Conservation (phyloP, 92 coral and sea anemone genomes). For the Hydrozoanthus gracilis region DNA sequence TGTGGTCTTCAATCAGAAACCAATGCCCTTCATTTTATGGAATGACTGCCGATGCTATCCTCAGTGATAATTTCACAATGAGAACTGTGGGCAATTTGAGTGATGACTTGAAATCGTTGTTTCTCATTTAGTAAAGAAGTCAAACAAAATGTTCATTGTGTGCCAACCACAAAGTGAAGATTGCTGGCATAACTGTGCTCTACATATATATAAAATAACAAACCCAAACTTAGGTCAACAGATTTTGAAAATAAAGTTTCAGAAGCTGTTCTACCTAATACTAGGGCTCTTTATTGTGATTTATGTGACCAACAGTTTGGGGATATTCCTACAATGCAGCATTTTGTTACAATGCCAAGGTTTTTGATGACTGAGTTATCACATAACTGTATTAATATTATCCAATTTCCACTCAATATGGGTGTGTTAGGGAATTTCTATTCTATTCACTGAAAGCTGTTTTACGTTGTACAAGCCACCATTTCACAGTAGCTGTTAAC, state of each 20-base stretch:
- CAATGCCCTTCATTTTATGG: too few species aligned
- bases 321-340: slow-evolving; percentile 49
- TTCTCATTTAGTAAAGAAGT: too few species aligned
- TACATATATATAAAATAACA: too few species aligned
- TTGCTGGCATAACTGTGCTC: neutral
- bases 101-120: too few species aligned
- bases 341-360: slow-evolving; percentile 49
- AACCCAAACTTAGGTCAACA: slow-evolving; percentile 34
- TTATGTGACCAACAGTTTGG: neutral
- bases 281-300: slow-evolving; percentile 46
- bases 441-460: slow-evolving; percentile 53
- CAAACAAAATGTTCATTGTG: too few species aligned
- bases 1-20: too few species aligned
- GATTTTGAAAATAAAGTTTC: slow-evolving; percentile 9
- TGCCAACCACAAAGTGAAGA: too few species aligned
- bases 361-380: slow-evolving; percentile 47
- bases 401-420: slow-evolving; percentile 20
- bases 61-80: too few species aligned
- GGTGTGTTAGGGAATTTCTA: neutral
- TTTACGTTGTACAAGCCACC: slow-evolving; percentile 48
- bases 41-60: too few species aligned
- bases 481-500: slow-evolving; percentile 51
- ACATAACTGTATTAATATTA: slow-evolving; percentile 40
- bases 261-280: slow-evolving; percentile 20
- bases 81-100: too few species aligned